Percentiles rank a stretch among this genome's conserved stretches.
Conservation (phyloP, 2,797 vertebrate genomes). For the Peromyscus eremicus region DNA sequence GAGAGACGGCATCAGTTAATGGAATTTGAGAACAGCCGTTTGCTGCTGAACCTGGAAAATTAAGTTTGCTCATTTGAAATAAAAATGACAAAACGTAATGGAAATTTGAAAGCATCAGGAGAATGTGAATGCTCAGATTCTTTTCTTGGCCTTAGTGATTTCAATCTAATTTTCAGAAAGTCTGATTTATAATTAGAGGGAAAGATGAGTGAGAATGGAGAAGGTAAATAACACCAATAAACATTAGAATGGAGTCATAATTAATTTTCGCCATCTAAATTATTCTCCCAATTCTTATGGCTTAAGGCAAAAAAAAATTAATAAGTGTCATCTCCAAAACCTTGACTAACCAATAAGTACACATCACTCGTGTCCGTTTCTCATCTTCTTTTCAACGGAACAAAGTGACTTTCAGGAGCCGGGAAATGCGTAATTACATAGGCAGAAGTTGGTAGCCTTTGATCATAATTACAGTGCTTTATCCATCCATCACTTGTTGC, state of each 20-base stretch:
- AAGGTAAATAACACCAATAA: conserved; percentile 50
- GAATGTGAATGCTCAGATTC: conserved; percentile 42
- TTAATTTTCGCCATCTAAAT: conserved; percentile 68
- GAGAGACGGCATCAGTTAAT: conserved; percentile 13
- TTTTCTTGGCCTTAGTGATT: not conserved
- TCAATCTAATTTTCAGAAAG: conserved; percentile 62
- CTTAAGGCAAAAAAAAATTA: conserved; percentile 80
- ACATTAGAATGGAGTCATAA: conserved; percentile 37
- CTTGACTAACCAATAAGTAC: conserved; percentile 87
- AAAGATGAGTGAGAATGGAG: conserved; percentile 1
- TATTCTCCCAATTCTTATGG: conserved; percentile 71
- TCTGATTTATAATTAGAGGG: conserved; percentile 28
- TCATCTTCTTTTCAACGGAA: conserved; percentile 81
- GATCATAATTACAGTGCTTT: conserved; percentile 88
- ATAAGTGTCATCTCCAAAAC: conserved; percentile 87
- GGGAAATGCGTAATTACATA: conserved; percentile 86
- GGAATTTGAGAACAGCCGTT: conserved; percentile 33
- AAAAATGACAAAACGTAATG: conserved; percentile 32
- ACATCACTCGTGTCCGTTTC: conserved; percentile 80
- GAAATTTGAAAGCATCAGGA: conserved; percentile 37
- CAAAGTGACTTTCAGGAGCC: conserved; percentile 76
- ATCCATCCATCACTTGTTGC: conserved; percentile 83
- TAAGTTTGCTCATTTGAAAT: conserved; percentile 61
- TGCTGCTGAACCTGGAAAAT: not conserved
- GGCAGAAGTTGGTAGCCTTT: conserved; percentile 86